Base-by-base conservation (phyloP, 1,140 invertebrate species). In the Eurosta solidaginis region DNA sequence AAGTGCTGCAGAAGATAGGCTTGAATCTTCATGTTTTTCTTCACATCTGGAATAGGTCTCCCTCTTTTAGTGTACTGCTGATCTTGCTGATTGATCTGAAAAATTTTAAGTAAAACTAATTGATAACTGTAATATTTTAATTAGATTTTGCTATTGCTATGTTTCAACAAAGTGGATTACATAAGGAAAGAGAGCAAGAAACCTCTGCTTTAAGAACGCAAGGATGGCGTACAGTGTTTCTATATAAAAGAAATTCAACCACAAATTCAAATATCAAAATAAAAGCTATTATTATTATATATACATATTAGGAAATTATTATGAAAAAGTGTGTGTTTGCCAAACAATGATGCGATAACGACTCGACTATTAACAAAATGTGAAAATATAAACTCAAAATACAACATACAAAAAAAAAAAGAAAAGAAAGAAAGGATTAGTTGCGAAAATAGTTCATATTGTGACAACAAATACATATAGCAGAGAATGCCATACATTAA, bases 281-380 rank as follows among this genome's bases (percentile, higher is more conserved):
- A 59, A 52, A 20, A 52, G 0, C 20, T 25, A 52, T 33, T 59
- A 59, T 59, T 4, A 33, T 33, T 14, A 59, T 17, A 59, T n/a
- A 59, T 59, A 59, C 54, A 59, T 59, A 59, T 59, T 59, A 59
- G 54, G 54, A 59, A 59, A 59, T 36, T 59, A 59, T 59, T 59
- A 59, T 33, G 25, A 36, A 59, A 33, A 33, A 59, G 29, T 59
- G 29, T 59, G 54, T 33, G n/a, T 36, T 36, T 29, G 29, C 25
- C 54, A 59, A n/a, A 59, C 10, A 59, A n/a, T 29, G 29, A 29
- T 33, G 17, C 54, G 54, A 17, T 17, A 59, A 59, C 29, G 10
- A 59, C 10, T 59, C 52, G 12, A 10, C 33, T 74, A 44, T 17
- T 10, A 25, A 22, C 22, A 14, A 42, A 42, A 5, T 36, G 36